Evolutionary conservation across 2,888 invertebrate genomes (phyloP).

Genomic region (Rhaphigaster nebulosa): DNA sequence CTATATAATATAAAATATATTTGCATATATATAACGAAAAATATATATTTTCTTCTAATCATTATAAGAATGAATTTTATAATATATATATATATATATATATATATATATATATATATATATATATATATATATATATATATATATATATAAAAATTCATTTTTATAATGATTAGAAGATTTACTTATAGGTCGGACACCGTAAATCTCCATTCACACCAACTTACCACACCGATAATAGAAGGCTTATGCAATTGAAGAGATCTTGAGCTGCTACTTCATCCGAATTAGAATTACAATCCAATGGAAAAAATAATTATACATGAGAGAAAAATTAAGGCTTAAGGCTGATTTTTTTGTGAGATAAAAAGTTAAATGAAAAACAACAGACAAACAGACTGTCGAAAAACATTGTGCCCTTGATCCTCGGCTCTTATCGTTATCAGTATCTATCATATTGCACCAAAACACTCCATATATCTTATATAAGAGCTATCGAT

Average conservation of each 20-base stretch:
- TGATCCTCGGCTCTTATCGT: neutral
- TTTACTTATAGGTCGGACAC: too few relatives aligned
- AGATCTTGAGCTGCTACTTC: neutral
- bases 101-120: too few relatives aligned
- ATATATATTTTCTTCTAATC: too few relatives aligned
- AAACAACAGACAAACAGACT: neutral
- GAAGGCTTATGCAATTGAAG: neutral
- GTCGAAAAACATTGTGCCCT: conserved; percentile 15
- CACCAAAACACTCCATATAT: conserved; percentile 21
- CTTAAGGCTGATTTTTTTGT: neutral
- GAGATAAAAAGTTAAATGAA: neutral
- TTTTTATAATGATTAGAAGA: too few relatives aligned
- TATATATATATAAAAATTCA: too few relatives aligned
- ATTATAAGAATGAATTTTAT: too few relatives aligned
- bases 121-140: too few relatives aligned
- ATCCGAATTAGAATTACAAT: neutral
- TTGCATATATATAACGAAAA: too few relatives aligned
- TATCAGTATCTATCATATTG: neutral
- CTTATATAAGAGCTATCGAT: neutral
- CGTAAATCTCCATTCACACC: neutral
- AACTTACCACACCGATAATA: neutral
- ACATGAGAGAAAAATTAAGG: neutral
- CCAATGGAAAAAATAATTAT: neutral
- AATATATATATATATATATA: too few relatives aligned
- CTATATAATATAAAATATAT: too few relatives aligned